These are phyloP conservation scores for Trididemnum nubilum DNA, from an alignment of 23 tunicate genomes.

Conservation along the genomic window DNA sequence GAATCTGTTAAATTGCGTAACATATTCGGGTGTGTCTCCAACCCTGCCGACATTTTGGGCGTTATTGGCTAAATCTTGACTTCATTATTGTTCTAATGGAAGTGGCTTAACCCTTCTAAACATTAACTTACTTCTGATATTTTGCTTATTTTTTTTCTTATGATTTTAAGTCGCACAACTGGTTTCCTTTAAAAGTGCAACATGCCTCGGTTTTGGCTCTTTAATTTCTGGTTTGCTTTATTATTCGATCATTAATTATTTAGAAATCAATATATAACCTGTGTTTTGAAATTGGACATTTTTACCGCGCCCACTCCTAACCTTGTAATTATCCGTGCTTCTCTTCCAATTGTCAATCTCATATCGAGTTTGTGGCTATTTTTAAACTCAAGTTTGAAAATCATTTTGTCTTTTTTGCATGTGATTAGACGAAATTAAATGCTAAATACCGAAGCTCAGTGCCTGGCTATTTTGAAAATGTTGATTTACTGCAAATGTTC, in stretches of 20 bases:
- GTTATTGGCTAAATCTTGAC: too few relatives aligned
- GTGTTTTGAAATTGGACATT: constrained; percentile 5
- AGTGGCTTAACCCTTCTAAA: neutral
- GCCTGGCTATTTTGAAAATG: too few relatives aligned
- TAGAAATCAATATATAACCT: constrained; percentile 10
- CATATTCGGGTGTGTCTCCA: too few relatives aligned
- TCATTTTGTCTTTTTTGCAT: too few relatives aligned
- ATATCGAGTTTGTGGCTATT: too few relatives aligned
- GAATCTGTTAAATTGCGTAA: too few relatives aligned
- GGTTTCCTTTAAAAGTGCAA: neutral
- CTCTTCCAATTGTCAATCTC: too few relatives aligned
- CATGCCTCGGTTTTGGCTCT: neutral
- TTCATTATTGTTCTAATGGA: neutral
- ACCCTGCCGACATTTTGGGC: too few relatives aligned
- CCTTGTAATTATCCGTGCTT: neutral
- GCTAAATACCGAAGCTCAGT: too few relatives aligned
- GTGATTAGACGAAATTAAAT: too few relatives aligned
- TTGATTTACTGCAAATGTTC: too few relatives aligned
- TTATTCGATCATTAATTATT: constrained; percentile 10
- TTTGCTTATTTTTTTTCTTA: neutral
- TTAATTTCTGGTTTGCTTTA: constrained; percentile 15
- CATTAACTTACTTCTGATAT: neutral
- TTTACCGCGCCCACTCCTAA: neutral
- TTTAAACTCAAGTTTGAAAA: too few relatives aligned
- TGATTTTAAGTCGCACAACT: neutral